Evolutionary conservation across 2,113 vertebrate genomes (phyloP), one percentile per base, ranked within the genome.

Genomic region (Carollia perspicillata): DNA sequence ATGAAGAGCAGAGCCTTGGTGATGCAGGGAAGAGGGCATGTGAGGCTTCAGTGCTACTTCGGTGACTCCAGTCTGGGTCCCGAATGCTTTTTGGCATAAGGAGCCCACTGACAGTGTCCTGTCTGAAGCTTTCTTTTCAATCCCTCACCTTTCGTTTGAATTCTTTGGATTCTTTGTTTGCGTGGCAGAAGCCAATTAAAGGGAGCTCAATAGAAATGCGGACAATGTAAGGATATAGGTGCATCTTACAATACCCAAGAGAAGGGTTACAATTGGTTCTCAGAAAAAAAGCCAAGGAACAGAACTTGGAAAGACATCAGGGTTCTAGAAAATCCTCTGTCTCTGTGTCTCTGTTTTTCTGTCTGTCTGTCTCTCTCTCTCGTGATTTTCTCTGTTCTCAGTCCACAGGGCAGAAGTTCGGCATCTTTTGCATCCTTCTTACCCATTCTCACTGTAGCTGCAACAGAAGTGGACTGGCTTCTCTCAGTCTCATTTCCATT

Each of bases 401-500:
- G 35, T 44, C 14, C 23, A 71, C 9, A 60, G 22, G 28, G 55
- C 55, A 17, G 35, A 92, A 49, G 44, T 63, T 55, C 6, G 40
- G 23, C 1, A 72, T 74, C 40, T 83, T 83, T 79, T 84, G 9
- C 30, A 71, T 18, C 37, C 47, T 58, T 74, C 35, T 77, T 66
- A 44, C 28, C n/a, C 44, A 40, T 10, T 89, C 16, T 81, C 51
- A 49, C 12, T 92, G 60, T 9, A 94, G 23, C 44, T 65, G n/a
- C 33, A 42, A n/a, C 11, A 87, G 44, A 93, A 44, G 66, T 2
- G 6, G 55, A 71, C 30, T 44, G 49, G 8, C 18, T 90, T 93
- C 44, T 92, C 55, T 84, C n/a, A 94, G 58, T 92, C 60, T 72
- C 40, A 80, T 74, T 93, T 96, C 16, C 28, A 60, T 3, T 78